Evolutionary conservation across 2,888 invertebrate species (phyloP), one percentile per base, ranked within the genome.

Genomic region (Lymantria monacha): DNA sequence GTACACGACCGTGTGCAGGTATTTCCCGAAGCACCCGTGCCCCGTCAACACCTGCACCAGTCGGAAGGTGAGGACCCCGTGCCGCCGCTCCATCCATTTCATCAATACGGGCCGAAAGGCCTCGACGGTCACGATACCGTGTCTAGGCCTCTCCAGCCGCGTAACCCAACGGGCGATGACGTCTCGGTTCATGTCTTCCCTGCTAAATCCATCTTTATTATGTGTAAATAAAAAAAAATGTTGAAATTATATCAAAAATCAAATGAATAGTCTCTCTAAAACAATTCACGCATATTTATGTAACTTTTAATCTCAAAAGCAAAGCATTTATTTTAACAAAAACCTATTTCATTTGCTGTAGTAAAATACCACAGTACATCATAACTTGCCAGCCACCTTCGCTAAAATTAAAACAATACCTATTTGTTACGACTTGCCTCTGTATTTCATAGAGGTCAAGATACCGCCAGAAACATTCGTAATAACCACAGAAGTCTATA

Each of bases 401-500:
- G 42, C 42, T 43, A 46, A 61, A 58, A 58, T 55, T 61, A 55
- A 49, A 63, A 59, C 49, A 41, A 51, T 33, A 13, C 43, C 38
- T 53, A 50, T 57, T 46, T 53, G 40, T 49, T 50, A 49, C 46
- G 44, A 61, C 49, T 52, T 43, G 15, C 30, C 46, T 59, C 44
- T 46, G 50, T 61, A 66, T 52, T 62, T 55, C 45, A 58, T 48
- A 42, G 46, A 31, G 44, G 47, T 43, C 45, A 47, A 53, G 42
- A 53, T 47, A 49, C 45, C 45, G 48, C 48, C 12, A 37, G 12
- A 46, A 46, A 55, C 59, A 49, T 44, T 53, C 53, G 50, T 52
- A 60, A 56, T 36, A 48, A 46, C 46, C 51, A 33, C 30, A 46
- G 63, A 72, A 72, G 63, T 75, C 67, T 66, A 62, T 63, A 57